phyloP scores from a whole-genome alignment of 2,797 vertebrate genomes.

The Emys orbicularis region DNA sequence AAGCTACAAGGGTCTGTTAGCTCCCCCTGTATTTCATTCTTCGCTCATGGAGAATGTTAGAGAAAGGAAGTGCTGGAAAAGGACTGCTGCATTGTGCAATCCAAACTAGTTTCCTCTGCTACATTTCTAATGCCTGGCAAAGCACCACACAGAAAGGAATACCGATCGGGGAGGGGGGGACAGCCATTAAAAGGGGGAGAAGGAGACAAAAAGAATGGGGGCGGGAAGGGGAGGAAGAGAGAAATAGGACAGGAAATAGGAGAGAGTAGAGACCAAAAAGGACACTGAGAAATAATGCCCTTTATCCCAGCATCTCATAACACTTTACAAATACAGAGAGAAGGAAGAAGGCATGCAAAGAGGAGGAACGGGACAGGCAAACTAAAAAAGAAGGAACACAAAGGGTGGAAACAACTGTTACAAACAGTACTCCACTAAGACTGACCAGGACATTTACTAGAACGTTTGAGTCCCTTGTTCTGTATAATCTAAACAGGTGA shows the following conservation, averaged over 20 bases:
- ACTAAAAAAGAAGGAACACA: background rate
- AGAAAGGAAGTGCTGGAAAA: background rate
- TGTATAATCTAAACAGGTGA: slow-evolving; percentile 6
- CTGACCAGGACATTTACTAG: background rate
- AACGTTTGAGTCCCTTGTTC: background rate
- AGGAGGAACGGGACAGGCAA: background rate
- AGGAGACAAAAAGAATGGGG: background rate
- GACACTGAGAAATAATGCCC: background rate
- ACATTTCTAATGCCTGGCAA: background rate
- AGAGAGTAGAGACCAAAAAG: rapidly evolving
- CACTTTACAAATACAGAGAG: background rate
- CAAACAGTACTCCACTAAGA: background rate
- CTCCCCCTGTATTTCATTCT: background rate
- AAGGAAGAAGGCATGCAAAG: background rate
- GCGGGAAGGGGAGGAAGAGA: background rate
- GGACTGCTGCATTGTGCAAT: background rate
- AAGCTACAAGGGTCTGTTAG: background rate
- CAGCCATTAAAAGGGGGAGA: background rate
- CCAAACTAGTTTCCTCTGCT: background rate
- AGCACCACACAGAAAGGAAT: background rate
- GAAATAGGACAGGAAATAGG: background rate
- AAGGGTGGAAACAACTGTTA: background rate
- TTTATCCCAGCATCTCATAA: background rate
- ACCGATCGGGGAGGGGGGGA: background rate
- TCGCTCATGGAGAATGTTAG: background rate